phyloP scores from a whole-genome alignment of 2,113 vertebrate genomes.

The Meles meles region DNA sequence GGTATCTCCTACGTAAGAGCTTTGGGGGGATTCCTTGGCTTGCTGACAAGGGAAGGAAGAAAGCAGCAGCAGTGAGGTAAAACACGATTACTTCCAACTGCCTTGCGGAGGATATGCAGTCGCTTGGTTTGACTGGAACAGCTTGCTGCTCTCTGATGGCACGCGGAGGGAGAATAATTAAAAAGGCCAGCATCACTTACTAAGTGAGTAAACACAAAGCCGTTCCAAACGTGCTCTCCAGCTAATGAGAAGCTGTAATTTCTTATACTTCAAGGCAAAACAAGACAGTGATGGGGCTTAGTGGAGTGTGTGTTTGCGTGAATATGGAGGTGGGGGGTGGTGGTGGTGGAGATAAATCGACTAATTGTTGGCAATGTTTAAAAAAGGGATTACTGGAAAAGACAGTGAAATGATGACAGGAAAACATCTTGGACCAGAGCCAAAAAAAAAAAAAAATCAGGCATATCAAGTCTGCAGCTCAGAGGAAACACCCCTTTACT shows the following conservation, averaged over 20 bases:
- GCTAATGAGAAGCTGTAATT: conserved; percentile 87
- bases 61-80: conserved; percentile 82
- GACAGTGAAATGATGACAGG: conserved; percentile 84
- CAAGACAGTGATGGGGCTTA: conserved; percentile 80
- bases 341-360: conserved; percentile 75
- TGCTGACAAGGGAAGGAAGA: conserved; percentile 83
- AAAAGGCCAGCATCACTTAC: conserved; percentile 84
- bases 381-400: conserved; percentile 86
- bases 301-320: conserved; percentile 71
- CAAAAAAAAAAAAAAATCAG: conserved; percentile 80
- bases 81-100: conserved; percentile 78
- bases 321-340: conserved; percentile 67
- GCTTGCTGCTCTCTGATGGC: conserved; percentile 81
- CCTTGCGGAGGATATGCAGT: conserved; percentile 78
- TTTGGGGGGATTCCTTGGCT: conserved; percentile 87
- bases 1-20: conserved; percentile 86
- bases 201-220: conserved; percentile 88
- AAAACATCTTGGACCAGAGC: conserved; percentile 85
- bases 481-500: conserved; percentile 76
- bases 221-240: conserved; percentile 83
- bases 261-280: conserved; percentile 85
- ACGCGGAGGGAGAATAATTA: conserved; percentile 84
- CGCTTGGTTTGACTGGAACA: conserved; percentile 77
- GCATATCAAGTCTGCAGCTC: conserved; percentile 82
- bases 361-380: conserved; percentile 87